Evolutionary conservation across 2,113 vertebrate species (phyloP), one percentile per base, ranked within the genome.

Genomic region (Pitta sordida): DNA sequence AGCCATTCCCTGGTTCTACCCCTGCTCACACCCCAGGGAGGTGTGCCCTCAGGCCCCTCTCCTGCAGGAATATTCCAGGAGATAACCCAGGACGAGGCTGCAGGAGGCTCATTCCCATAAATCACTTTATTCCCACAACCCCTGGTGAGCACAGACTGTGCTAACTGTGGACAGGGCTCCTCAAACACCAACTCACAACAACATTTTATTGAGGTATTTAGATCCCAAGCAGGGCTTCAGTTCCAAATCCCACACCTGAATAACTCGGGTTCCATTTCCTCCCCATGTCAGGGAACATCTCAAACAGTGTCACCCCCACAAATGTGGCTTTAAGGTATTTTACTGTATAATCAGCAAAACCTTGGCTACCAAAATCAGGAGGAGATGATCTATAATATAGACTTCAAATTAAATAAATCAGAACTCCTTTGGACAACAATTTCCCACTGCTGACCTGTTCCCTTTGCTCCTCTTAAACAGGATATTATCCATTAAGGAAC

Each of bases 141-240:
- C 27, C 27, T 13, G 2, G 4, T 30, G 12, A 43, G 27, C 10
- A 3, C 1, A 32, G 29, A 23, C 21, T 19, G 15, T 4, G 7
- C n/a, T 30, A 17, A 7, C 46, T 7, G 7, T 5, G 39, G 12
- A 18, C 0, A 18, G 6, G 1, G 7, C 0, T 83, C 63, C 53
- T 69, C n/a, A 39, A 71, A 80, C 79, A 24, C 24, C 62, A 94
- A 37, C 16, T 62, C 52, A 0, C 7, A 46, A 71, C 41, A 48
- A 11, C 3, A 26, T 21, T 32, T 23, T 20, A 43, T 26, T 55
- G 29, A 10, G 7, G 27, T 24, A 63, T 78, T 70, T 7, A 43
- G 26, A 55, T 11, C 13, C 8, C 22, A 56, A 37, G 18, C 3
- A 4, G 26, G 26, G 14, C 36, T 88, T 74, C 39, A 51, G 23